Percentiles rank a stretch among this genome's conserved stretches.
Evolutionary conservation across 2,797 vertebrate species (phyloP).

Genomic region (Dendrocincla fuliginosa): DNA sequence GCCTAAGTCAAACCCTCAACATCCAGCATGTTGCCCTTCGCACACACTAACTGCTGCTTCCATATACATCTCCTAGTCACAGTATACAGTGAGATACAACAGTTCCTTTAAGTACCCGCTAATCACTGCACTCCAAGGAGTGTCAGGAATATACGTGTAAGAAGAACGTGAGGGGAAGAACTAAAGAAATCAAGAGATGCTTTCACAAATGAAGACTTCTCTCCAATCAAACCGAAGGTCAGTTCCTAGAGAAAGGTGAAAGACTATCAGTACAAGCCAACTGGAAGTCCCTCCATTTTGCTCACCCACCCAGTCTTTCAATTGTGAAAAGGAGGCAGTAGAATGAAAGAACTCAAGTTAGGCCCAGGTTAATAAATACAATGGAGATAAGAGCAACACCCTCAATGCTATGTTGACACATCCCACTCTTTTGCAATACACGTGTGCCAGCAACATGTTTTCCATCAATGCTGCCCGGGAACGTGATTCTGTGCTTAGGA

Average conservation of each 20-base stretch:
- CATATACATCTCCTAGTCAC: neutral
- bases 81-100: neutral
- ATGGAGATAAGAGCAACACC: slow-evolving; percentile 13
- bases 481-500: neutral
- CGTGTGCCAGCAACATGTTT: slow-evolving; percentile 6
- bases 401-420: neutral
- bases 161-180: neutral
- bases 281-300: neutral
- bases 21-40: neutral
- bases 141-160: accelerated
- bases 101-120: neutral
- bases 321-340: neutral
- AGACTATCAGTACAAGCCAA: neutral
- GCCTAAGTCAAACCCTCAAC: neutral
- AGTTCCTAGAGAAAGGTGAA: neutral
- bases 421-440: slow-evolving; percentile 34
- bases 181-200: neutral
- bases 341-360: neutral
- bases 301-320: neutral
- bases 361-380: slow-evolving; percentile 18
- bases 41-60: neutral
- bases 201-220: neutral
- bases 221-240: neutral
- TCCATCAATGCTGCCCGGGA: neutral
- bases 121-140: neutral